Evolutionary conservation across 2,113 vertebrate genomes (phyloP), one percentile per base, ranked within the genome.

Genomic region (Euleptes europaea): DNA sequence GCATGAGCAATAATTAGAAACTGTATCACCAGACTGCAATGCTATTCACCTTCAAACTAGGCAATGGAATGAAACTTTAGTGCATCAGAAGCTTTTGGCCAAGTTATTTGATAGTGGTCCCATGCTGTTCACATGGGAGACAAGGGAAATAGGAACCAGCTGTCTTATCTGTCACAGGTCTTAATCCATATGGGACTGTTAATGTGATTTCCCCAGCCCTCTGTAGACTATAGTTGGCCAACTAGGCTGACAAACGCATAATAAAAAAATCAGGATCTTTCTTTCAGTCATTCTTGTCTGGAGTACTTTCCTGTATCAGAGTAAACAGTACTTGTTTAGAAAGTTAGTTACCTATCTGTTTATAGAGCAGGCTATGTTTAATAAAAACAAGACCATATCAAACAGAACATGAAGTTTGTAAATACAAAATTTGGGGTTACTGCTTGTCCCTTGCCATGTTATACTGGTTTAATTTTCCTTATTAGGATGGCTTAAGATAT

Each of bases 31-130:
- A 91, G 77, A 84, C 81, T 85, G n/a, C 75, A 86, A 72, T 54
- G 86, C 80, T 91, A 81, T 92, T 93, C 88, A 89, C 86, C 87
- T 93, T 85, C 7, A 88, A 88, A 77, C 88, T 92, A 88, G 81
- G n/a, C 79, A 76, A 38, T 80, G 88, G 86, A 92, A 88, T 90
- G 72, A 88, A 88, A 88, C 51, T 71, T 54, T 40, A 12, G 57
- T 42, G 35, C 17, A 47, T 78, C 69, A 89, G 57, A 85, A 82
- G 11, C 75, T 73, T 73, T 83, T 60, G 76, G 54, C 19, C 33
- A 63, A 51, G 67, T 83, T 60, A 74, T 60, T 21, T 83, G n/a
- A 11, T 78, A 69, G 28, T 11, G 26, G 31, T 82, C 19, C 42
- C 0, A 0, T 80, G 35, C 75, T 63, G 4, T 60, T 70, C 85